Percentiles rank a stretch among this genome's conserved stretches.
Conservation (phyloP, 2,113 vertebrate species). For the Vulpes ferrilata region DNA sequence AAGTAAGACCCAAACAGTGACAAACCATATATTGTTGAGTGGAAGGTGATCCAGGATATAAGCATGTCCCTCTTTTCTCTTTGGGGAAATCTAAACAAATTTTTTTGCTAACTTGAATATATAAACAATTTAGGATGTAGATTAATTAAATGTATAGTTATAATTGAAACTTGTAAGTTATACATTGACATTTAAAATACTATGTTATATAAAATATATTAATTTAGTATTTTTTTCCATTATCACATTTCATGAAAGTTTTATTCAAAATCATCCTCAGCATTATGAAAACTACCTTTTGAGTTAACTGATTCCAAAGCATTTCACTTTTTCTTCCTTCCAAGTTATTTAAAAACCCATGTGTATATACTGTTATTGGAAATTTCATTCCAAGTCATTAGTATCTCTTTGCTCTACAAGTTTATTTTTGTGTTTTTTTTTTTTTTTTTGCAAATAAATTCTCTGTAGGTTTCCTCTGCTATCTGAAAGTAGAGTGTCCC, state of each 20-base stretch:
- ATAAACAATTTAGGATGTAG: constrained; percentile 8
- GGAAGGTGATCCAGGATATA: not conserved
- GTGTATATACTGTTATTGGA: not conserved
- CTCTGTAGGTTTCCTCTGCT: not conserved
- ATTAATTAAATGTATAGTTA: constrained; percentile 2
- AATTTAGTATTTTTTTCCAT: constrained; percentile 31
- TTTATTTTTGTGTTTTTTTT: constrained; percentile 46
- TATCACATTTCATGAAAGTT: constrained; percentile 40
- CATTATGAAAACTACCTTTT: constrained; percentile 1
- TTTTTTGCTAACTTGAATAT: constrained; percentile 8
- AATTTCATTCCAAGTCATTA: constrained; percentile 38
- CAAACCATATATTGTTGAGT: not conserved
- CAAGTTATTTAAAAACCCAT: constrained; percentile 14
- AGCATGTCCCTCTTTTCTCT: constrained; percentile 16
- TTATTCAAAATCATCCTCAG: constrained; percentile 42
- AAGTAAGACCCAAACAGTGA: not conserved
- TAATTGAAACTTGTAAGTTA: not conserved
- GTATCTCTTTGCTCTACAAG: not conserved
- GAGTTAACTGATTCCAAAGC: constrained; percentile 4
- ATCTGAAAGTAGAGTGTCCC: not conserved
- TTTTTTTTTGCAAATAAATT: constrained; percentile 41
- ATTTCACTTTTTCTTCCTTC: not conserved
- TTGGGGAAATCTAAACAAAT: not conserved
- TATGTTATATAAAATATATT: constrained; percentile 19
- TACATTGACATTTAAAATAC: constrained; percentile 41